A percentile compares a stretch with the other conserved stretches of the same genome.
Conservation (phyloP, 2,797 vertebrate genomes). For the Austrolebias charrua region DNA sequence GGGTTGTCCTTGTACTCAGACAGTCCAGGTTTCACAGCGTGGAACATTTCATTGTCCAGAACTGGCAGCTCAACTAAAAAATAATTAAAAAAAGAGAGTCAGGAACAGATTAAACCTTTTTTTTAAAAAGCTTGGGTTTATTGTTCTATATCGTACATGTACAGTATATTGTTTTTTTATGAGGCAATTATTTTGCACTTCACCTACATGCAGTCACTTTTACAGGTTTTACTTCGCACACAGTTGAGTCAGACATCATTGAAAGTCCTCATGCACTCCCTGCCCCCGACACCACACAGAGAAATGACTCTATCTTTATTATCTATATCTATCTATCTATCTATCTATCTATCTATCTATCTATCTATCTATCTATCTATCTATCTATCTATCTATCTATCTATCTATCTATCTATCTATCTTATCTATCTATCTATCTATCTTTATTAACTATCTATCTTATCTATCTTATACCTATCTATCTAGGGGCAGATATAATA, state of each 20-base stretch:
- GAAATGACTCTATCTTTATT: too few species aligned
- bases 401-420: too few species aligned
- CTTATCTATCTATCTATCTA: too few species aligned
- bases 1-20: slow-evolving; percentile 93
- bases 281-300: slow-evolving; percentile 66
- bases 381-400: too few species aligned
- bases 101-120: slow-evolving; percentile 18
- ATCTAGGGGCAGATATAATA: too few species aligned
- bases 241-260: slow-evolving; percentile 58
- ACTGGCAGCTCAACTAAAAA: slow-evolving; percentile 85
- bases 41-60: slow-evolving; percentile 93
- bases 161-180: neutral
- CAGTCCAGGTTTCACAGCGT: slow-evolving; percentile 95
- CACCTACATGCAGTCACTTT: slow-evolving; percentile 46
- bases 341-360: too few species aligned
- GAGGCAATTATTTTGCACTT: slow-evolving; percentile 14
- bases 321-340: too few species aligned
- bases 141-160: too few species aligned
- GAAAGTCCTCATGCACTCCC: slow-evolving; percentile 54
- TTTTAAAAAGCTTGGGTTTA: neutral
- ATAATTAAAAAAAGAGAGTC: slow-evolving; percentile 25
- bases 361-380: too few species aligned
- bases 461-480: too few species aligned
- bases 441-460: too few species aligned
- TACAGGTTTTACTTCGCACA: slow-evolving; percentile 47